A percentile compares a stretch with the other conserved stretches of the same genome.
phyloP scores from a whole-genome alignment of 2,113 vertebrate species.

The Carettochelys insculpta region DNA sequence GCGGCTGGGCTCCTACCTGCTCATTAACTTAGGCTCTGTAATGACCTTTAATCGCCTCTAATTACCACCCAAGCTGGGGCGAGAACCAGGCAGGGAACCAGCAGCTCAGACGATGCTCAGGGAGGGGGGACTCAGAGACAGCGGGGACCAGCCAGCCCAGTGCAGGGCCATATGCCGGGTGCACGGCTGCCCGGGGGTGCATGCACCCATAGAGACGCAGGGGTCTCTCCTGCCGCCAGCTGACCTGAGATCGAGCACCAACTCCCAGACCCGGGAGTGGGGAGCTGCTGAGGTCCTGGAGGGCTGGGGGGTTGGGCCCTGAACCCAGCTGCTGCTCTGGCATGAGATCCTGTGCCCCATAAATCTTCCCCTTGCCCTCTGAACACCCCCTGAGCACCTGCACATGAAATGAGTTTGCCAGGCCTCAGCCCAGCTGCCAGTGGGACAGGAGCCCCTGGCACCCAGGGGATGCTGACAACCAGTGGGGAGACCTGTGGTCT shows the following conservation, averaged over 20 bases:
- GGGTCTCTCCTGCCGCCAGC: too few species aligned
- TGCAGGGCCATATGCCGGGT: background rate
- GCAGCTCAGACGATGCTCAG: background rate
- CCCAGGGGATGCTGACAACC: too few species aligned
- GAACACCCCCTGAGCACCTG: background rate
- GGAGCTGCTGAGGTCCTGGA: background rate
- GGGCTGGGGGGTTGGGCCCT: background rate
- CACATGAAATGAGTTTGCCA: background rate
- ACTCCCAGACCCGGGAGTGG: background rate
- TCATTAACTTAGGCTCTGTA: constrained; percentile 26
- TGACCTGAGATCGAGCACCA: background rate
- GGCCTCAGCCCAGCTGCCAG: background rate
- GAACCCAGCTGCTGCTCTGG: background rate
- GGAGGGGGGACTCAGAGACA: background rate
- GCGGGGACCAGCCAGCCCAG: too few species aligned
- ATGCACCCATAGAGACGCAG: too few species aligned
- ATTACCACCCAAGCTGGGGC: background rate
- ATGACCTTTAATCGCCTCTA: constrained; percentile 26
- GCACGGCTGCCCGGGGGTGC: background rate
- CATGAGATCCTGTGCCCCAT: background rate
- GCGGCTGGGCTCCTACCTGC: background rate
- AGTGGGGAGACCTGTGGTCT: background rate
- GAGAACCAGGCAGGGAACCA: background rate
- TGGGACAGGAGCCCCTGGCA: too few species aligned
- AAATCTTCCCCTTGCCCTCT: background rate